Conservation (phyloP, 2,113 vertebrate genomes). For the Pyxicephalus adspersus region DNA sequence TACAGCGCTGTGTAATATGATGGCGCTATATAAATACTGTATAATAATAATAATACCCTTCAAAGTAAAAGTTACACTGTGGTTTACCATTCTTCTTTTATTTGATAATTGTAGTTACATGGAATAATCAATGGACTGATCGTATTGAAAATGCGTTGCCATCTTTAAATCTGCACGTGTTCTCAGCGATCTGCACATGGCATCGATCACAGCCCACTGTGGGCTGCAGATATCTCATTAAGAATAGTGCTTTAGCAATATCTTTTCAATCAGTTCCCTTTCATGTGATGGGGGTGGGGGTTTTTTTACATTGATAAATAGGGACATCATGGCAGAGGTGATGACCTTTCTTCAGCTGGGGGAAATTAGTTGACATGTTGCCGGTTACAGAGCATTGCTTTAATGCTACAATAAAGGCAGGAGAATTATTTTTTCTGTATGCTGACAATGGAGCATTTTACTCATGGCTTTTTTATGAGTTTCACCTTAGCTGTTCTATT, state of each 20-base stretch:
- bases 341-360: constrained; percentile 5
- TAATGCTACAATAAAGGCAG: not conserved
- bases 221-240: not conserved
- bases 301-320: constrained; percentile 18
- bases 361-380: not conserved
- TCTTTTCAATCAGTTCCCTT: not conserved
- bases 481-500: not conserved
- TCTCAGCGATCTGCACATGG: no score
- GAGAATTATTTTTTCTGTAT: not conserved
- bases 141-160: no score
- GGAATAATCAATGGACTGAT: no score
- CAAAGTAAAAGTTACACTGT: no score
- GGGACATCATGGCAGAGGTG: not conserved
- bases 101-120: no score
- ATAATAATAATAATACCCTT: no score
- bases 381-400: constrained; percentile 15
- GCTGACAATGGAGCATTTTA: not conserved
- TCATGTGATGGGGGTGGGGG: not conserved
- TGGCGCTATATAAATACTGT: no score
- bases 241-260: not conserved
- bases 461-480: not conserved
- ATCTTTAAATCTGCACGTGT: no score
- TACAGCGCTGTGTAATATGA: no score
- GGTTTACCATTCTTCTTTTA: no score
- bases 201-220: not conserved